Percentiles rank a stretch among this genome's conserved stretches.
These are phyloP conservation scores for Odontophorus gujanensis DNA, from an alignment of 2,113 vertebrate genomes.

Conservation along the genomic window DNA sequence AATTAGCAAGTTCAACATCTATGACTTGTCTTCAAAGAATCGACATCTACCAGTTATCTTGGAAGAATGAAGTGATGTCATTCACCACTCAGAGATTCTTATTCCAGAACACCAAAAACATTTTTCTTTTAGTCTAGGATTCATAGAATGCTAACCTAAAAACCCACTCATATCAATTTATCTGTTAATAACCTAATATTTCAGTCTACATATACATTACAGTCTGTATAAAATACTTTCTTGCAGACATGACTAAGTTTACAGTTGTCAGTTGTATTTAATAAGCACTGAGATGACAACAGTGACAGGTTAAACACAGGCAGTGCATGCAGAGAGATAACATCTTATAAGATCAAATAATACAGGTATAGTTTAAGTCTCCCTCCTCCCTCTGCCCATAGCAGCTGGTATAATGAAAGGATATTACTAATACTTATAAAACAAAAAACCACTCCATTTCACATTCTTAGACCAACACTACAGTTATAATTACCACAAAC, in stretches of 20 bases:
- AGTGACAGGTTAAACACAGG: conserved; percentile 51
- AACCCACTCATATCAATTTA: conserved; percentile 43
- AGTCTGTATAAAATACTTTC: conserved; percentile 1
- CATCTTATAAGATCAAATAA: neutral
- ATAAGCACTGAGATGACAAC: conserved; percentile 18
- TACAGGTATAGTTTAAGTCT: neutral
- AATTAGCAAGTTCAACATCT: neutral
- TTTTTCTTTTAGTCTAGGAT: neutral
- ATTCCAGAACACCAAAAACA: neutral
- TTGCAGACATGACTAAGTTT: conserved; percentile 34
- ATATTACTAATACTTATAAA: neutral
- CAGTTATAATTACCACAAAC: neutral
- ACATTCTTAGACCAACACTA: neutral
- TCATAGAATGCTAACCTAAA: conserved; percentile 34
- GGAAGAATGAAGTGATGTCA: neutral
- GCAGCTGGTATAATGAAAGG: neutral
- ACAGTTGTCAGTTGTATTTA: conserved; percentile 43
- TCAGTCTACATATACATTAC: neutral
- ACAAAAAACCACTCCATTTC: neutral
- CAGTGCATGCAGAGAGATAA: neutral
- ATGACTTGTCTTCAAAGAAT: neutral
- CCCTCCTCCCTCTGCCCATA: neutral
- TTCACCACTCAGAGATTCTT: neutral
- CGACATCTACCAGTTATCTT: neutral
- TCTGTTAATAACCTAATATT: conserved; percentile 44